Evolutionary conservation across 2,888 invertebrate species (phyloP).

Genomic region (Lamproptera curius): DNA sequence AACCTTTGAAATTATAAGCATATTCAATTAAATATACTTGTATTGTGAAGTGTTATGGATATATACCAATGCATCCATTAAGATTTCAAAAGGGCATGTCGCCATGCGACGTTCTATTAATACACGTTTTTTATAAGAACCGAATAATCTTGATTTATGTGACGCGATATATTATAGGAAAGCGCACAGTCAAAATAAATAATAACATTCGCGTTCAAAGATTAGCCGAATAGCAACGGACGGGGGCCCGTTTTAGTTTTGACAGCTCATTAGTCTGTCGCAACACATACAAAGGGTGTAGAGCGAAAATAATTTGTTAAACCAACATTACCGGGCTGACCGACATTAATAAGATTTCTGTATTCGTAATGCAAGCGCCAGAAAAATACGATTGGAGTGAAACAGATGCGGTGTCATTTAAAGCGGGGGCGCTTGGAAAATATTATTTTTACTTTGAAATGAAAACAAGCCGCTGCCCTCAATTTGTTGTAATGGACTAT

Average conservation of each 20-base stretch:
- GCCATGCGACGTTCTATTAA: too few relatives aligned
- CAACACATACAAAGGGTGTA: constrained; percentile 7
- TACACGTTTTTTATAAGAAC: too few relatives aligned
- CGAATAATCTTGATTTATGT: too few relatives aligned
- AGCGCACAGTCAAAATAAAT: constrained; percentile 17
- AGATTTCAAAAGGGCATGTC: too few relatives aligned
- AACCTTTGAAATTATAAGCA: too few relatives aligned
- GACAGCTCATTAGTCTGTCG: constrained; percentile 20
- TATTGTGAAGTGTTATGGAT: too few relatives aligned
- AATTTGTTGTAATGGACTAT: too few relatives aligned
- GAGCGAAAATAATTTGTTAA: constrained; percentile 6
- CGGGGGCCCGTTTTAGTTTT: constrained; percentile 13
- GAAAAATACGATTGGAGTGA: constrained; percentile 1
- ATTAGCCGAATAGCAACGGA: constrained; percentile 12
- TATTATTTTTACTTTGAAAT: too few relatives aligned
- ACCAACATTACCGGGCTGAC: constrained; percentile 2
- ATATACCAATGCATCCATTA: too few relatives aligned
- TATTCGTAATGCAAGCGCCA: neutral
- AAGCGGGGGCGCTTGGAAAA: neutral
- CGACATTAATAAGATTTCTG: constrained; percentile 1
- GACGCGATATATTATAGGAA: constrained; percentile 12
- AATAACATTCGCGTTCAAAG: constrained; percentile 16
- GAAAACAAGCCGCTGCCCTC: too few relatives aligned
- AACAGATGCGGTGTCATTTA: neutral
- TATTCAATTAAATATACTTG: too few relatives aligned